phyloP scores from a whole-genome alignment of 2,113 vertebrate species.

The Paratilapia polleni region DNA sequence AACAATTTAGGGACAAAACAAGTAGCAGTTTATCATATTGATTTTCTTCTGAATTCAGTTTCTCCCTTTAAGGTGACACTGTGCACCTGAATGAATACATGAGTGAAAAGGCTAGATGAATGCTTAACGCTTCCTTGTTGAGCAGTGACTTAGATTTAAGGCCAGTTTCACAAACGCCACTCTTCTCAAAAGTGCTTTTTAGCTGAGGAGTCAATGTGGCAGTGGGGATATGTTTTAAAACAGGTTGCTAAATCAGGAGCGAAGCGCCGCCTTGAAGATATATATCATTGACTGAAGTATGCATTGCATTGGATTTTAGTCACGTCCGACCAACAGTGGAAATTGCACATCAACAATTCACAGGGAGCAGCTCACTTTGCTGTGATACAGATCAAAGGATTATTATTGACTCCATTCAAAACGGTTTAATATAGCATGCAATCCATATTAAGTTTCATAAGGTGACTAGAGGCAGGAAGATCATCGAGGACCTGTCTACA shows the following conservation, averaged over 20 bases:
- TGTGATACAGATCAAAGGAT: conserved; percentile 13
- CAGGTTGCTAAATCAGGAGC: conserved; percentile 28
- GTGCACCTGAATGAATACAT: conserved; percentile 73
- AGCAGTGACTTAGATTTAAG: conserved; percentile 59
- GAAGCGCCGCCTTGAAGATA: conserved; percentile 16
- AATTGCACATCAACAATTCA: conserved; percentile 21
- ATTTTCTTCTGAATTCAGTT: conserved; percentile 81
- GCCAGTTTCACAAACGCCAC: conserved; percentile 29
- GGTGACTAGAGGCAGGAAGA: conserved; percentile 29
- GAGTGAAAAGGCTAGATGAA: conserved; percentile 63
- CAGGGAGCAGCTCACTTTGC: background rate
- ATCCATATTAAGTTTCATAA: conserved; percentile 41
- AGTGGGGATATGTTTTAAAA: conserved; percentile 32
- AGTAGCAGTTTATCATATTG: conserved; percentile 88
- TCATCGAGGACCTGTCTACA: conserved; percentile 38
- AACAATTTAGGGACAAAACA: conserved; percentile 88
- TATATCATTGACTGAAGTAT: conserved; percentile 30
- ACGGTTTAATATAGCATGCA: conserved; percentile 11
- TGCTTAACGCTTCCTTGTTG: conserved; percentile 56
- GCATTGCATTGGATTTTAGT: conserved; percentile 30
- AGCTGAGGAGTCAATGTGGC: conserved; percentile 48
- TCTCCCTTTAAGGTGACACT: conserved; percentile 79
- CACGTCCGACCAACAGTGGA: background rate
- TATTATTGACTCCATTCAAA: conserved; percentile 23
- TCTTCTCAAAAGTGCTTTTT: conserved; percentile 55